Conservation (phyloP, 2,888 invertebrate species). For the Scrobipalpa costella region DNA sequence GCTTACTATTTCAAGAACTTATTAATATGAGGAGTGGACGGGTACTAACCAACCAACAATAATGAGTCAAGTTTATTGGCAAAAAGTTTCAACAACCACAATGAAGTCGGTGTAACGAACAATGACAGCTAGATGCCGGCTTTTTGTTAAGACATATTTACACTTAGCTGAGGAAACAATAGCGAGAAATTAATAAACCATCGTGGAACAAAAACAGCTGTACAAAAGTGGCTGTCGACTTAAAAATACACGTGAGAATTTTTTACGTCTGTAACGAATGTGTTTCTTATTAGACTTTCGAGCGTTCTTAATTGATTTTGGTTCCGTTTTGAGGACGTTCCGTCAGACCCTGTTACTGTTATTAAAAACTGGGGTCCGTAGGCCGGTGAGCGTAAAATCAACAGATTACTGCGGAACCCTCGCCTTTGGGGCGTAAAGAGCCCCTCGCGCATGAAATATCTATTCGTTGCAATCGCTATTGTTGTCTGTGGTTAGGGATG, state of each 20-base stretch:
- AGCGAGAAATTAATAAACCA: slow-evolving; percentile 32
- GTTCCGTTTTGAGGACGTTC: slow-evolving; percentile 65
- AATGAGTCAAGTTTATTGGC: background rate
- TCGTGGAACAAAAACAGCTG: slow-evolving; percentile 35
- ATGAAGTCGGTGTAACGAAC: background rate
- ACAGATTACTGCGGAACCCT: slow-evolving; percentile 75
- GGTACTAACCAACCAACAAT: slow-evolving; percentile 4
- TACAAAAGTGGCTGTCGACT: slow-evolving; percentile 26
- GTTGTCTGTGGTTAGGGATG: slow-evolving; percentile 70
- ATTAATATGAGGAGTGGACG: slow-evolving; percentile 42
- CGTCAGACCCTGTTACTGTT: slow-evolving; percentile 50
- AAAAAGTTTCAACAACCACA: background rate
- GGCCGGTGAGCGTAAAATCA: slow-evolving; percentile 77
- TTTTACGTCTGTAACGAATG: slow-evolving; percentile 51
- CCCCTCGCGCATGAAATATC: slow-evolving; percentile 68
- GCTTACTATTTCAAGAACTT: slow-evolving; percentile 39
- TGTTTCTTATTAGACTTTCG: slow-evolving; percentile 51
- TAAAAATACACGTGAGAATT: slow-evolving; percentile 44
- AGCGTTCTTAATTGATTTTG: slow-evolving; percentile 53
- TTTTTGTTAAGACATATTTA: slow-evolving; percentile 5
- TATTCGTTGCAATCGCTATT: slow-evolving; percentile 74
- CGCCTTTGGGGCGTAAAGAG: slow-evolving; percentile 54
- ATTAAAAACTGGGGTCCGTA: slow-evolving; percentile 70
- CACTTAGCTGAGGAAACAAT: slow-evolving; percentile 20
- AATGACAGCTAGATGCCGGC: background rate